phyloP scores from a whole-genome alignment of 2,797 vertebrate species.

The Eidolon dupreanum region DNA sequence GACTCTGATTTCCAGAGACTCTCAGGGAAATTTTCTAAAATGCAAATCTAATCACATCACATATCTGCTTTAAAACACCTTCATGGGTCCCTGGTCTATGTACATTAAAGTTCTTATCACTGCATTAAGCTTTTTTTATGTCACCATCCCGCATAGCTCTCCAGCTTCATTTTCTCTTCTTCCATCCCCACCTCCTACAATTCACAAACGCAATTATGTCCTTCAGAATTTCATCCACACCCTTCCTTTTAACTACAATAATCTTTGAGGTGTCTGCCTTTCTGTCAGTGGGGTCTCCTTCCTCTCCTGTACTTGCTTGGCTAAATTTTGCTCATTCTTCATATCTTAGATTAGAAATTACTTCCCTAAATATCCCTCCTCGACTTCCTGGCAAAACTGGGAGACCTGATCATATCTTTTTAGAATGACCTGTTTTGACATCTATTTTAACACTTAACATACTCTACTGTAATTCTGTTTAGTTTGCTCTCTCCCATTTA shows the following conservation, averaged over 20 bases:
- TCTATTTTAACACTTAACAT: background rate
- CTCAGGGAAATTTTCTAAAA: background rate
- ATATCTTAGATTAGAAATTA: background rate
- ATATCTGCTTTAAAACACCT: background rate
- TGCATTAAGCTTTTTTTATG: background rate
- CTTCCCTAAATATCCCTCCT: background rate
- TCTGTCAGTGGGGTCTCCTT: background rate
- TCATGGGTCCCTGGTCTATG: background rate
- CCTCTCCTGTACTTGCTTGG: background rate
- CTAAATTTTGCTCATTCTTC: background rate
- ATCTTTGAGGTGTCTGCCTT: background rate
- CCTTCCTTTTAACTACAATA: background rate
- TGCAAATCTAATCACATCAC: background rate
- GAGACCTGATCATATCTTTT: background rate
- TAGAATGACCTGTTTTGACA: background rate
- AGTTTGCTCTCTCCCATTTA: background rate
- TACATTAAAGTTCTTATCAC: background rate
- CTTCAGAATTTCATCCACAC: background rate
- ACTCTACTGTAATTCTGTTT: background rate
- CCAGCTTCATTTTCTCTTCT: background rate
- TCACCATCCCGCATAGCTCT: background rate
- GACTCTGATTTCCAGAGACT: background rate
- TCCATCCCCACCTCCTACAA: too few species aligned
- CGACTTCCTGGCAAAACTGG: background rate
- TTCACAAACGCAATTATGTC: background rate